Base-by-base conservation (phyloP, 2,113 vertebrate genomes). In the Telmatochromis brachygnathus region DNA sequence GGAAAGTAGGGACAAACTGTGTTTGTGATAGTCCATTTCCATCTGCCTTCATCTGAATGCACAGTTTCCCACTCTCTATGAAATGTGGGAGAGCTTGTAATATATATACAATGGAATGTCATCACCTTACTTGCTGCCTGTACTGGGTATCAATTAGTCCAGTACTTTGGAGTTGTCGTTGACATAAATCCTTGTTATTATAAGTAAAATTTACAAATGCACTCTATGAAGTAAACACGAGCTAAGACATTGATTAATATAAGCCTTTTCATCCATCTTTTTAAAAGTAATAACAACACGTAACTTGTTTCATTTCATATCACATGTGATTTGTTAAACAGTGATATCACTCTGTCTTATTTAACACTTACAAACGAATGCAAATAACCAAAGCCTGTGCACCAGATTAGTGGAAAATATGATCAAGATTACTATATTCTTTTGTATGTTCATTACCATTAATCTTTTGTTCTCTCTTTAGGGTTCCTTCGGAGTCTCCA, bases 401-500 rank as follows among this genome's bases (percentile, higher is more conserved):
- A 47, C 13, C 21, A 47, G 14, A 73, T 73, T 45, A 73, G 14
- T 47, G n/a, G 4, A 73, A 75, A 7, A 75, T 28, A 47, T 7
- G 9, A 75, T 47, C 23, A 47, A 11, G 68, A 28, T 75, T 45
- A 75, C 14, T 47, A 19, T 47, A 28, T 47, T 47, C 39, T 42
- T 45, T 14, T 86, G 12, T 15, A 15, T 47, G 1, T 55, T 2
- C 8, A 6, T 53, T 55, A 1, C 23, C n/a, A 4, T n/a, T 62
- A 26, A 6, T 26, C 4, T 56, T 39, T 21, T 5, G 4, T 21
- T 23, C n/a, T 65, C 23, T 23, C 23, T 85, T 7, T 81, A 97
- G 97, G 94, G 84, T 97, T 92, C 89, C 86, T 98, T 54, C 96
- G 93, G 5, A 97, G 97, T 62, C 84, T 98, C 51, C 98, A 99